phyloP scores from a whole-genome alignment of 2,113 vertebrate genomes.

The Todiramphus chloris region DNA sequence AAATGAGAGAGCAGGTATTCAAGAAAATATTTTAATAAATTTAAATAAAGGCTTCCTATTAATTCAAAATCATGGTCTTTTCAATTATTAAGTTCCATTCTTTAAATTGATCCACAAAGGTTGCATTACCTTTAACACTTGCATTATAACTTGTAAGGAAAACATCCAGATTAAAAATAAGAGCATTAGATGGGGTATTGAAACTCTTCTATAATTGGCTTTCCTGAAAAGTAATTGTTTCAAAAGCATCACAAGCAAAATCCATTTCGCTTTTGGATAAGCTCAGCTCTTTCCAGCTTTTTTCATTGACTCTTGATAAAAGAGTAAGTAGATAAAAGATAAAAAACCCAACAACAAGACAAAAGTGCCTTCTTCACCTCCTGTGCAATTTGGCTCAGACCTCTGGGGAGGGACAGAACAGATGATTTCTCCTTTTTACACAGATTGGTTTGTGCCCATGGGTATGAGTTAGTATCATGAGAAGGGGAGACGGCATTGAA shows the following conservation, averaged over 20 bases:
- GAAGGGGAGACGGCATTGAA: not conserved
- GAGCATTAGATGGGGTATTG: not conserved
- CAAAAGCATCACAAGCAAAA: not conserved
- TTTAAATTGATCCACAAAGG: not conserved
- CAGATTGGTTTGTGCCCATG: not conserved
- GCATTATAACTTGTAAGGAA: not conserved
- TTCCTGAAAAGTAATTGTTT: not conserved
- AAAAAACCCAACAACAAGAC: not conserved
- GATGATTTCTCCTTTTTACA: not conserved
- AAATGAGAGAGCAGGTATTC: not conserved
- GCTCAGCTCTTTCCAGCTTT: not conserved
- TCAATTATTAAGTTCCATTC: not conserved
- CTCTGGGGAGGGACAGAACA: not conserved
- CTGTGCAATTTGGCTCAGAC: not conserved
- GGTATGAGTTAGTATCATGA: not conserved
- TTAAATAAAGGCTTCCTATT: not conserved
- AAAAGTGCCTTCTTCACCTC: not conserved
- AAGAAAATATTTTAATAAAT: not conserved
- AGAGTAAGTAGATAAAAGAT: not conserved
- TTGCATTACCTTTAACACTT: not conserved
- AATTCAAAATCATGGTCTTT: not conserved
- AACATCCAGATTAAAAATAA: not conserved
- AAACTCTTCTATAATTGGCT: not conserved
- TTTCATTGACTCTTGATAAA: not conserved
- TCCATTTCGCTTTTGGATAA: not conserved